A percentile compares a stretch with the other conserved stretches of the same genome.
phyloP scores from a whole-genome alignment of 53 echinoderm and acorn worm species.

The Pentamera pediparva region DNA sequence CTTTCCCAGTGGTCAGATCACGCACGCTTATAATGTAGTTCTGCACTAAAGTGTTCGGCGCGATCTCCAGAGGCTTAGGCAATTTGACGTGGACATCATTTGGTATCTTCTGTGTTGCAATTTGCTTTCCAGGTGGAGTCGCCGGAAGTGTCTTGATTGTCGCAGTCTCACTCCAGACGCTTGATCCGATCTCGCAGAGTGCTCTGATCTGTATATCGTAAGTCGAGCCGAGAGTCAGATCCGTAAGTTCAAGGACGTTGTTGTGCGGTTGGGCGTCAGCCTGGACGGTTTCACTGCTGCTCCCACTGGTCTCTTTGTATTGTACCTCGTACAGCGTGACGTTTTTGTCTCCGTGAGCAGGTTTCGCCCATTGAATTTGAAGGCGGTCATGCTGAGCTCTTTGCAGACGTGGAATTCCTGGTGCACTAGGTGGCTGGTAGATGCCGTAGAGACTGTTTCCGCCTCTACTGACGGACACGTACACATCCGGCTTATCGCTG shows the following conservation, averaged over 20 bases:
- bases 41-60: neutral
- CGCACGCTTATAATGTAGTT: slow-evolving; percentile 1
- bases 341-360: neutral
- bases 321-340: neutral
- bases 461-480: neutral
- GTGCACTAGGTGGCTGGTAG: neutral
- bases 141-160: slow-evolving; percentile 23
- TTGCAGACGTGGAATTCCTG: neutral
- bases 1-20: neutral
- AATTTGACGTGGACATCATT: slow-evolving; percentile 14
- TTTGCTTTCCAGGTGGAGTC: slow-evolving; percentile 34
- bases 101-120: neutral
- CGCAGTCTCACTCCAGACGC: slow-evolving; percentile 1
- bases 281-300: neutral
- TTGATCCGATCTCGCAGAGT: slow-evolving; percentile 16
- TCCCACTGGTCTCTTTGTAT: slow-evolving; percentile 15
- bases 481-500: neutral
- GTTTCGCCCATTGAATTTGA: neutral
- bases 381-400: neutral
- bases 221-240: slow-evolving; percentile 1
- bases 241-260: neutral
- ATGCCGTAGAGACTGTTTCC: no score
- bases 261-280: neutral
- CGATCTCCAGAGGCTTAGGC: slow-evolving; percentile 28
- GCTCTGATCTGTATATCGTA: slow-evolving; percentile 33